phyloP scores from a whole-genome alignment of 1,140 invertebrate genomes.

The Neuroterus valhalla region DNA sequence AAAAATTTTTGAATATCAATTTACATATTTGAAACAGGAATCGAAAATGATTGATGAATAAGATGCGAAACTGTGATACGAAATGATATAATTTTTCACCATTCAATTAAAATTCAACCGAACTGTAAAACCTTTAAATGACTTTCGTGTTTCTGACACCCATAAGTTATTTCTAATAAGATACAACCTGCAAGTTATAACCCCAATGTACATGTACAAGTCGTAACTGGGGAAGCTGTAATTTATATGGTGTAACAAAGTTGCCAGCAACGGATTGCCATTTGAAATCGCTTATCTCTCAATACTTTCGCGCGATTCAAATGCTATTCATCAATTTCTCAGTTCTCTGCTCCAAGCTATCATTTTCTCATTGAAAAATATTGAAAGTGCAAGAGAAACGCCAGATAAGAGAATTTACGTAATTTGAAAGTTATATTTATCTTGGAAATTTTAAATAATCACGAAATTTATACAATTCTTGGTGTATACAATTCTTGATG shows the following conservation, averaged over 20 bases:
- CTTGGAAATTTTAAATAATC: slow-evolving; percentile 23
- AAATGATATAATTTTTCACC: no score
- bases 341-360: slow-evolving; percentile 14
- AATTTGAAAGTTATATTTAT: slow-evolving; percentile 27
- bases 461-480: not conserved
- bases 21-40: no score
- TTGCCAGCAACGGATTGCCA: slow-evolving; percentile 25
- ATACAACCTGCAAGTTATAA: slow-evolving; percentile 7
- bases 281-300: slow-evolving; percentile 27
- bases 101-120: not conserved
- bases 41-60: no score
- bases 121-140: slow-evolving; percentile 18
- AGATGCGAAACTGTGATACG: no score
- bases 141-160: not conserved
- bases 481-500: no score
- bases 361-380: slow-evolving; percentile 22
- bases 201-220: not conserved
- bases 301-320: slow-evolving; percentile 23
- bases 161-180: slow-evolving; percentile 4
- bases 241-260: slow-evolving; percentile 27
- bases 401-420: slow-evolving; percentile 30
- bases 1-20: no score
- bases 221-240: slow-evolving; percentile 11
- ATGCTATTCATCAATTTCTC: slow-evolving; percentile 30
- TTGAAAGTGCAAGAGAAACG: slow-evolving; percentile 3